These are phyloP conservation scores for Neotoxoptera formosana DNA, from an alignment of 1,140 invertebrate species.

Conservation along the genomic window DNA sequence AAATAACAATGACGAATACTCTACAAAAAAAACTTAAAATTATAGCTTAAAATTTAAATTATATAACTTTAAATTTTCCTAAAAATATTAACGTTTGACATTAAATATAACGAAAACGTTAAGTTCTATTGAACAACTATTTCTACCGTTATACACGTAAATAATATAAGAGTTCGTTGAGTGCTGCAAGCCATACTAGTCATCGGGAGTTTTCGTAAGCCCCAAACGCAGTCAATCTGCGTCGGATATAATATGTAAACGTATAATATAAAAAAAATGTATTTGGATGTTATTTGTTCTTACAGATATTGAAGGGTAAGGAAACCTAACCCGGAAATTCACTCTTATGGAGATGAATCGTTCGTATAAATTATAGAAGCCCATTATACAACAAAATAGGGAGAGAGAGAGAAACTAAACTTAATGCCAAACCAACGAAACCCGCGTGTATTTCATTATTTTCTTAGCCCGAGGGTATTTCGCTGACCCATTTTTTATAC, in stretches of 20 bases:
- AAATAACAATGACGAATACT: not conserved
- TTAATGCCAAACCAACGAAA: not conserved
- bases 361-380: conserved; percentile 32
- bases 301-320: conserved; percentile 8
- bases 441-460: conserved; percentile 21
- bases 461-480: conserved; percentile 9
- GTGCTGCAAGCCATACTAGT: not conserved
- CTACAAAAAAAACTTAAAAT: too few relatives aligned
- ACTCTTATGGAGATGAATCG: conserved; percentile 31
- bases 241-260: not conserved
- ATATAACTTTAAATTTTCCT: not conserved
- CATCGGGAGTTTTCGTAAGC: not conserved
- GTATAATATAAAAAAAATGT: not conserved
- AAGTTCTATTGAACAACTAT: not conserved
- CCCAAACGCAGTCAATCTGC: not conserved
- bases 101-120: not conserved
- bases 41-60: not conserved
- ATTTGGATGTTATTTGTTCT: conserved; percentile 24
- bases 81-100: not conserved
- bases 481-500: not conserved
- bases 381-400: conserved; percentile 3
- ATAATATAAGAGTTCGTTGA: not conserved
- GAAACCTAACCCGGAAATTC: not conserved
- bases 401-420: not conserved
- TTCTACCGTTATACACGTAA: not conserved